phyloP scores from a whole-genome alignment of 2,113 vertebrate genomes.

The Xenotilapia flavipinnis region DNA sequence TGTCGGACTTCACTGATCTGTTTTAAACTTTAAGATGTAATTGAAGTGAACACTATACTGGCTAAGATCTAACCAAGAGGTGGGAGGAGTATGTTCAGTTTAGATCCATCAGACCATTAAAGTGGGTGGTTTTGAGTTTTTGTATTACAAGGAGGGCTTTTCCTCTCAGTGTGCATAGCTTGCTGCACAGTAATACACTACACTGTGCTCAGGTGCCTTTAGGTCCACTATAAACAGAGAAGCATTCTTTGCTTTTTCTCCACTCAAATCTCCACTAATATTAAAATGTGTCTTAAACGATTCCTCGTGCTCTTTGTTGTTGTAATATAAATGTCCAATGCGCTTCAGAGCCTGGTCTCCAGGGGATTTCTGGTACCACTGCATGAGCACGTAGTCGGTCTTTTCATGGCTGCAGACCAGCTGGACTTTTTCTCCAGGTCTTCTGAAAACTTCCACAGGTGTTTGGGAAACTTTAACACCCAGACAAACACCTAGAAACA shows the following conservation, averaged over 20 bases:
- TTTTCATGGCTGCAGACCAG: no score
- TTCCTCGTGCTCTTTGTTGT: no score
- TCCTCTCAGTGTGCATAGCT: neutral
- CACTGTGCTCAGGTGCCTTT: neutral
- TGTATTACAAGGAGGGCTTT: neutral
- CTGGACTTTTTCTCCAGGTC: no score
- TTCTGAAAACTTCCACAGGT: neutral
- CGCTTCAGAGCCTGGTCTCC: no score
- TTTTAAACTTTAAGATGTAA: neutral
- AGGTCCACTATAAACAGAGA: accelerated
- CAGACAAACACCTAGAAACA: no score
- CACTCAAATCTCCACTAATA: no score
- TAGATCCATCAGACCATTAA: neutral
- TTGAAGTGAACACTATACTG: neutral
- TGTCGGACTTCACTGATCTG: neutral
- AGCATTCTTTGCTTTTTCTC: neutral
- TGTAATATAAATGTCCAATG: no score
- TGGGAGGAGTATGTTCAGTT: neutral
- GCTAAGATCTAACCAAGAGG: neutral
- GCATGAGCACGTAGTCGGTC: accelerated
- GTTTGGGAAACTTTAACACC: neutral
- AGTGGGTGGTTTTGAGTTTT: neutral
- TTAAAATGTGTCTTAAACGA: no score
- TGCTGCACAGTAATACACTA: neutral
- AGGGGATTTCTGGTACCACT: no score